Base-by-base conservation (phyloP, 2,113 vertebrate genomes). In the Lanius collurio region DNA sequence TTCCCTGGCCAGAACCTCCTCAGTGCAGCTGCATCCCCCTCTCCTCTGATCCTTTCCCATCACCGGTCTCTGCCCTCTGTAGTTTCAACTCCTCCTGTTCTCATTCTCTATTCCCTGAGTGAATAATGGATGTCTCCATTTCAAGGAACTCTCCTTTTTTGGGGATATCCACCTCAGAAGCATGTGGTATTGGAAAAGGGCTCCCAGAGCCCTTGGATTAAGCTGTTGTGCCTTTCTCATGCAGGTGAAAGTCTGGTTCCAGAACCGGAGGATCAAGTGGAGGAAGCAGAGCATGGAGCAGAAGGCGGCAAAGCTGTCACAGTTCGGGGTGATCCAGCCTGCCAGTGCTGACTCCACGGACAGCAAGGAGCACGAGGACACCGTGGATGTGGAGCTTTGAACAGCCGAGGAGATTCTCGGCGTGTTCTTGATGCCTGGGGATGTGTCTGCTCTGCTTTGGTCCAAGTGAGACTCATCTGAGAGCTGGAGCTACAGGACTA, bases 161-260 rank as follows among this genome's bases (percentile, higher is more conserved):
- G 65, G 52, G 67, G 33, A 33, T 28, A 30, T 33, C 47, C 47
- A 26, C 56, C 37, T 57, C 1, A 0, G 46, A 71, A 79, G 4
- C 28, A 37, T 2, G 0, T 47, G 33, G 9, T 35, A 5, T 5
- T 35, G 52, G n/a, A 24, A 46, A 65, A n/a, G 41, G 30, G 33
- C 22, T 83, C 31, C 37, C 6, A 4, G 56, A 60, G 37, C 62
- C n/a, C 44, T 42, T 7, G 42, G 20, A 3, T 39, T 7, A 33
- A 92, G 55, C 60, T 39, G 20, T 59, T 9, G 30, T 82, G 62
- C 50, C 8, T 85, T 30, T 91, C 31, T 35, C 76, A 67, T 62
- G 10, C 11, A 98, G 98, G 98, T 98, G 26, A 98, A 98, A 69
- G 97, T 98, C 30, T 98, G 98, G 98, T 98, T 98, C 96, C 98